A percentile compares a stretch with the other conserved stretches of the same genome.
Conservation (phyloP, 2,888 invertebrate species). For the Sabellastarte sp. region DNA sequence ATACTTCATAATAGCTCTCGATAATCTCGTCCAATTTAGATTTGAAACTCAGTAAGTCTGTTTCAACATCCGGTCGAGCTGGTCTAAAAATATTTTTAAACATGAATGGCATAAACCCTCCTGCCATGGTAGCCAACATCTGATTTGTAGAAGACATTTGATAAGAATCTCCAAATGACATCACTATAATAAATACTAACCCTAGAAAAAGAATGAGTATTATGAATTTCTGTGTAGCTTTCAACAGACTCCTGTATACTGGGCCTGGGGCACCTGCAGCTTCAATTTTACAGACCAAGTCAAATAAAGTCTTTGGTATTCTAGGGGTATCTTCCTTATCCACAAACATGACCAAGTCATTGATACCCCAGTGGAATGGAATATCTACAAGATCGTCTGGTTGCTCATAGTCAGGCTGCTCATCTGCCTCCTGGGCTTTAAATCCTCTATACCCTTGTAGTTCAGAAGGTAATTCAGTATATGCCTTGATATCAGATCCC, state of each 20-base stretch:
- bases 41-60: slow-evolving; percentile 52
- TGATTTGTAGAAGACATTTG: slow-evolving; percentile 29
- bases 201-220: slow-evolving; percentile 52
- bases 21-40: slow-evolving; percentile 55
- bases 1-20: slow-evolving; percentile 45
- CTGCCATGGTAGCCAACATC: slow-evolving; percentile 29
- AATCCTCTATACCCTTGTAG: slow-evolving; percentile 35
- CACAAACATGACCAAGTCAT: slow-evolving; percentile 51
- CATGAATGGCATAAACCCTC: slow-evolving; percentile 31
- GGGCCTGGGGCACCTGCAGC: slow-evolving; percentile 55
- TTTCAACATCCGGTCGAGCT: slow-evolving; percentile 30
- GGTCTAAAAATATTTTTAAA: slow-evolving; percentile 27
- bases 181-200: slow-evolving; percentile 56
- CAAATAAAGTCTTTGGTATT: slow-evolving; percentile 50
- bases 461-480: slow-evolving; percentile 48
- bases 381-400: slow-evolving; percentile 16
- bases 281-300: slow-evolving; percentile 46
- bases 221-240: slow-evolving; percentile 53
- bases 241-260: slow-evolving; percentile 49
- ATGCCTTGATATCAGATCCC: slow-evolving; percentile 44
- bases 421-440: slow-evolving; percentile 40
- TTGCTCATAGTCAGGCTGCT: slow-evolving; percentile 35
- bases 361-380: slow-evolving; percentile 41
- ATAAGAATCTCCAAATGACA: slow-evolving; percentile 42
- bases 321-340: slow-evolving; percentile 53